Base-by-base conservation (phyloP, 37 sponge, comb jelly and placozoan species). In the Lycopodina hypogea region DNA sequence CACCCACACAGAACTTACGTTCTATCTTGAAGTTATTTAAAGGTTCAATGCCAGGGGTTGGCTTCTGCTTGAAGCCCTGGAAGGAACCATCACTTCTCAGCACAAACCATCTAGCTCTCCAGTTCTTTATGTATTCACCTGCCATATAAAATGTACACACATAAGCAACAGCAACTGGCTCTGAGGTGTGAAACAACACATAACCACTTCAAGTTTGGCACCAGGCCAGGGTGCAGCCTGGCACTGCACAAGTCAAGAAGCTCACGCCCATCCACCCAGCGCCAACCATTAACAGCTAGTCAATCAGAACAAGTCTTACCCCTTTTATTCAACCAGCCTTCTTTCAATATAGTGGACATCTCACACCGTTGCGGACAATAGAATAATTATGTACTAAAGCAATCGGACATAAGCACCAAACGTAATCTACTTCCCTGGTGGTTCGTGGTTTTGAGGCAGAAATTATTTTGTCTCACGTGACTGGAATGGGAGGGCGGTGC, bases 41-140 rank as follows among this genome's bases (percentile, higher is more conserved):
- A 24, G 94, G 92, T 2, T 84, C 94, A 3, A 73, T 53, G 19
- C 81, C 86, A 1, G 86, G 40, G 3, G 52, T 22, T 12, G 95
- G 98, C 64, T 87, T 88, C 17, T 35, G 42, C 57, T 95, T 95
- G 81, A 81, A 97, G 15, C 99, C 99, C 0, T 75, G 76, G 60
- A 97, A 94, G 9, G 83, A 40, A 0, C 99, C 99, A 77, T 95
- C 94, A 37, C 71, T 53, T 26, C 76, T 77, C 42, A 97, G 78
- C 22, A 90, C 78, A 81, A 97, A 97, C 83, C 90, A 97, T 1
- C 99, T 70, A 9, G 92, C 77, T 33, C 99, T 56, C 91, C 96
- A 97, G 90, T 95, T 97, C 87, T 97, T 95, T 24, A 97, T 97
- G 85, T 97, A 95, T 76, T 97, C 99, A 23, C 99, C 99, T 97